Base-by-base conservation (phyloP, 2,797 vertebrate genomes). In the Megalops cyprinoides region DNA sequence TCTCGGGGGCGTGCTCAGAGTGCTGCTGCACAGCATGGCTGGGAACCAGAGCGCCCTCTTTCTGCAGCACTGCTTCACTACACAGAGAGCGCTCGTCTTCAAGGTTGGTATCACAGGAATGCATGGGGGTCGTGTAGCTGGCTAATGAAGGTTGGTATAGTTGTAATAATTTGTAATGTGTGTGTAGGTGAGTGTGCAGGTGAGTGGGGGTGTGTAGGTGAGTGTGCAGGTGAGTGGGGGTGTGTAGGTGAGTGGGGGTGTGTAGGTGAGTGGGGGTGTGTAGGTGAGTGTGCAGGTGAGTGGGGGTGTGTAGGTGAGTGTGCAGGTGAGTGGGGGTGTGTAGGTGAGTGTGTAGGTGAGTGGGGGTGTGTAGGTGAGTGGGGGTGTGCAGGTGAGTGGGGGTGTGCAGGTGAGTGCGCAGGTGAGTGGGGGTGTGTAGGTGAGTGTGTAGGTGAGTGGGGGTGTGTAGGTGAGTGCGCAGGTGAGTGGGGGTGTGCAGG, bases 51-150 rank as follows among this genome's bases (percentile, higher is more conserved):
- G 97, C 1, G 95, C 97, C 85, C 90, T 95, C 88, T 98, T 97
- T 86, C 89, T 98, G 88, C 96, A 98, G 87, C 96, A 97, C 31
- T 96, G 96, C 91, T 96, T 97, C 87, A 96, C 95, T 83, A 96
- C 96, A 84, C 96, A 98, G 85, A 93, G 97, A 85, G 94, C 97
- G 4, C 90, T 98, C 3, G 97, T 98, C 79, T 96, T 94, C 86
- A 97, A 97, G 95, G 95, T 95, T 67, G 86, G 12, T 25, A n/a
- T n/a, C n/a, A n/a, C n/a, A n/a, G n/a, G n/a, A n/a, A n/a, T n/a
- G 92, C 87, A n/a, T 67, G 18, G 46, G 69, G 62, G 6, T 85
- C n/a, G 18, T 0, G 8, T 48, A 10, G 34, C 31, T 56, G 3
- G 3, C 4, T 4, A 4, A 18, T 25, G 25, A 8, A 28, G n/a